Percentiles rank a stretch among this genome's conserved stretches.
Evolutionary conservation across 2,888 invertebrate species (phyloP).

Genomic region (Lasioglossum oenotherae): DNA sequence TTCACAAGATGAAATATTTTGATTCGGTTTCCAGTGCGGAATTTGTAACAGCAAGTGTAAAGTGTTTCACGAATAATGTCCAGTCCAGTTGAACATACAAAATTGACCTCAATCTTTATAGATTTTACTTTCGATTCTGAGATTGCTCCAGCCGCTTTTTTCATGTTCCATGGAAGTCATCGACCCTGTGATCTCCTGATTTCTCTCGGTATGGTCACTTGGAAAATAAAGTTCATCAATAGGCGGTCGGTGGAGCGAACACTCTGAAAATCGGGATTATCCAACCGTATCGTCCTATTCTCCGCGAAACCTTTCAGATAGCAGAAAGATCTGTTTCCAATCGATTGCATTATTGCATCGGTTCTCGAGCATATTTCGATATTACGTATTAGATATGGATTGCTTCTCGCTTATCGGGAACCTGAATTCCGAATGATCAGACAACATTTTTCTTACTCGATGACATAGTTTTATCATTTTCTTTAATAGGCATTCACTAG

Average conservation of each 20-base stretch:
- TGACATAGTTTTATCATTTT: background rate
- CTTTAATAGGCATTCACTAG: background rate
- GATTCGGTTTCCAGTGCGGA: background rate
- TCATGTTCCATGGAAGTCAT: background rate
- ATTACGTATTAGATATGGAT: background rate
- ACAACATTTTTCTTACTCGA: background rate
- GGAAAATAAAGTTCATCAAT: constrained; percentile 36
- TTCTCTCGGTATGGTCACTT: constrained; percentile 26
- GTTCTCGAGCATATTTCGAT: constrained; percentile 2
- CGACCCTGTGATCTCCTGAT: background rate
- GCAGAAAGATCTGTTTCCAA: constrained; percentile 25
- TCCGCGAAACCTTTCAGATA: constrained; percentile 21
- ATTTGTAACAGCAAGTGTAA: background rate
- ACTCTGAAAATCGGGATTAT: constrained; percentile 37
- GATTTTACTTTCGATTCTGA: background rate
- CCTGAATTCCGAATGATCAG: background rate
- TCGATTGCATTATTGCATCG: constrained; percentile 23
- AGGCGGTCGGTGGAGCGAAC: constrained; percentile 17
- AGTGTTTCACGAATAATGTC: background rate
- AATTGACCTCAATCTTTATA: background rate
- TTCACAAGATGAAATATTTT: background rate
- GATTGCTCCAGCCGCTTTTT: constrained; percentile 7
- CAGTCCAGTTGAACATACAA: background rate
- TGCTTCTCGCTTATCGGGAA: background rate
- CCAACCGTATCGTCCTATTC: constrained; percentile 28